Evolutionary conservation across 2,113 vertebrate species (phyloP), one percentile per base, ranked within the genome.

Genomic region (Sebastes fasciatus): DNA sequence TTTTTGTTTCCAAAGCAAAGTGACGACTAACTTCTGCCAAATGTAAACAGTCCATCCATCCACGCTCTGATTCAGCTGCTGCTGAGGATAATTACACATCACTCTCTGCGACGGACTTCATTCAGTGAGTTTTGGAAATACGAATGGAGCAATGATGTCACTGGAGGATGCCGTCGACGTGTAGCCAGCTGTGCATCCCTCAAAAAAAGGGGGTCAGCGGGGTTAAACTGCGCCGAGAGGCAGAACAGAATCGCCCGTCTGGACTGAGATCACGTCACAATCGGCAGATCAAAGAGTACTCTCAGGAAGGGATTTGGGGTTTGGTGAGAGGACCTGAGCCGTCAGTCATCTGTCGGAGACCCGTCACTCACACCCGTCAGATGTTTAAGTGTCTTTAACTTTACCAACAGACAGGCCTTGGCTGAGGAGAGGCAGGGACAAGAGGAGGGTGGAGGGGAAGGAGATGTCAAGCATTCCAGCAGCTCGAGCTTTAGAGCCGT

Each of bases 311-410:
- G 49, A 51, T 10, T 16, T 13, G 49, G 46, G 57, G 63, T 52
- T 46, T 46, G 52, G 60, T 2, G 65, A 74, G 64, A 74, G 40
- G 67, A 74, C 63, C 5, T 8, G 69, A 43, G 54, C 82, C 76
- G 89, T 87, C 93, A 88, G 66, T 93, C 85, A 84, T 62, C 87
- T 83, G 83, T 85, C 90, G 80, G 57, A 76, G 49, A 72, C 11
- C 68, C 55, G 14, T 90, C 87, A 79, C 58, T 23, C 78, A 60
- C 73, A 43, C 14, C 6, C 51, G 4, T 85, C 74, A 88, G 45
- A 82, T 46, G 77, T 73, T 69, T 23, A 77, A 81, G 74, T 84
- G 85, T 81, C 62, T 54, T 26, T 64, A 45, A 62, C 75, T 75
- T 79, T 9, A 90, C 40, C 40, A 74, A 68, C 78, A 80, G 73